Evolutionary conservation across 2,888 invertebrate species (phyloP).

Genomic region (Pycnomerus fuliginosus): DNA sequence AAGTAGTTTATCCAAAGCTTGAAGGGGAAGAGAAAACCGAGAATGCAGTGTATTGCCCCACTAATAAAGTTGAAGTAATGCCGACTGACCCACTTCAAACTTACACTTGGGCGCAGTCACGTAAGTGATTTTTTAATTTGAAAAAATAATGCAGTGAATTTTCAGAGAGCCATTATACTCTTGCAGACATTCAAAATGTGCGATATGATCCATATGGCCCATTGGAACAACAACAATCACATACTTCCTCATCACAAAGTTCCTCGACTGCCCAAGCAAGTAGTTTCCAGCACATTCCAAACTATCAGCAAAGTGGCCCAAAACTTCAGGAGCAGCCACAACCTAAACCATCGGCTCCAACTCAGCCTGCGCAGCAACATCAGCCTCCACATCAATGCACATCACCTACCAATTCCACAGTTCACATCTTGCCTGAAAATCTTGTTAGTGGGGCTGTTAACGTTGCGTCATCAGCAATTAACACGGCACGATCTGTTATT

Average conservation of each 20-base stretch:
- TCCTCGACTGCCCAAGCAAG: neutral
- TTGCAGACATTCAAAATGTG: conserved; percentile 3
- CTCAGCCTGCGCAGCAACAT: conserved; percentile 16
- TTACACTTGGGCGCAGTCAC: conserved; percentile 9
- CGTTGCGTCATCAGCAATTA: conserved; percentile 52
- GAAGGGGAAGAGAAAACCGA: neutral
- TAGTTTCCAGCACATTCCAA: conserved; percentile 25
- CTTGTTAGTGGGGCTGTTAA: conserved; percentile 52
- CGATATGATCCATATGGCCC: conserved; percentile 9
- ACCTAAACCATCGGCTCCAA: neutral
- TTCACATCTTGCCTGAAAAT: conserved; percentile 49
- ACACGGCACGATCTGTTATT: conserved; percentile 51
- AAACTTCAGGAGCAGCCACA: neutral
- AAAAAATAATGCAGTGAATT: neutral
- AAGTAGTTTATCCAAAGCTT: conserved; percentile 32
- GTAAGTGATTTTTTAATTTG: neutral
- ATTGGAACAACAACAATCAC: conserved; percentile 1
- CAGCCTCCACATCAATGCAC: no score
- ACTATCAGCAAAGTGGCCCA: conserved; percentile 33
- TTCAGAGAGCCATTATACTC: neutral
- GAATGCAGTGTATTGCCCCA: no score
- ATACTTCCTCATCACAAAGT: neutral
- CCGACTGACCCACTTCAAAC: neutral
- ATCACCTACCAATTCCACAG: no score
- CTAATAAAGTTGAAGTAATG: neutral